Evolutionary conservation across 2,113 vertebrate genomes (phyloP).

Genomic region (Tragelaphus scriptus): DNA sequence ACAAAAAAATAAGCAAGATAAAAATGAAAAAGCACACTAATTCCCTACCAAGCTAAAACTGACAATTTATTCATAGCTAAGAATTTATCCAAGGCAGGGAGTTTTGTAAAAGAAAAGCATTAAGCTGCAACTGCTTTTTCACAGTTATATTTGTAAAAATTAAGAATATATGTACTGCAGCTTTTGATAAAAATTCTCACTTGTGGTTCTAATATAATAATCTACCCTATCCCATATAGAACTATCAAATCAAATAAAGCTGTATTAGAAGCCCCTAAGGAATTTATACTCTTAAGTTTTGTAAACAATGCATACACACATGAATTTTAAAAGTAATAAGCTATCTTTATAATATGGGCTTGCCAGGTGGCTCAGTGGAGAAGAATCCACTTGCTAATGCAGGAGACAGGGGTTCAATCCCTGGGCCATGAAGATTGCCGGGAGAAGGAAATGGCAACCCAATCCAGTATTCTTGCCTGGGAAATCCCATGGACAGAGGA

Average conservation of each 20-base stretch:
- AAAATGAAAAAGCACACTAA: background rate
- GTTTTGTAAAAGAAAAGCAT: background rate
- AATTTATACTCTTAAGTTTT: background rate
- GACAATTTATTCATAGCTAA: background rate
- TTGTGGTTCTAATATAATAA: background rate
- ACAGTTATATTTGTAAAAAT: background rate
- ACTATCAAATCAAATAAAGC: background rate
- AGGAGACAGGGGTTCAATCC: background rate
- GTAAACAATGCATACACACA: background rate
- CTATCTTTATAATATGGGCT: background rate
- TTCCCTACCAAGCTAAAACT: background rate
- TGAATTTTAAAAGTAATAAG: background rate
- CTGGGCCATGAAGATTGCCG: background rate
- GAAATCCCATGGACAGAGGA: background rate
- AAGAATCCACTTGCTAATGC: background rate
- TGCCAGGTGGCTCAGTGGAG: background rate
- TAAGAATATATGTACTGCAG: background rate
- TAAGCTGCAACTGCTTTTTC: background rate
- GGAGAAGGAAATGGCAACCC: background rate
- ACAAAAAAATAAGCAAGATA: background rate
- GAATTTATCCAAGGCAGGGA: background rate
- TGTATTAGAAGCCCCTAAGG: background rate
- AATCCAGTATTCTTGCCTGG: background rate
- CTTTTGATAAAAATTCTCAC: background rate
- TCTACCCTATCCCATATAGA: background rate